Evolutionary conservation across 2,888 invertebrate species (phyloP).

Genomic region (Pammene aurita): DNA sequence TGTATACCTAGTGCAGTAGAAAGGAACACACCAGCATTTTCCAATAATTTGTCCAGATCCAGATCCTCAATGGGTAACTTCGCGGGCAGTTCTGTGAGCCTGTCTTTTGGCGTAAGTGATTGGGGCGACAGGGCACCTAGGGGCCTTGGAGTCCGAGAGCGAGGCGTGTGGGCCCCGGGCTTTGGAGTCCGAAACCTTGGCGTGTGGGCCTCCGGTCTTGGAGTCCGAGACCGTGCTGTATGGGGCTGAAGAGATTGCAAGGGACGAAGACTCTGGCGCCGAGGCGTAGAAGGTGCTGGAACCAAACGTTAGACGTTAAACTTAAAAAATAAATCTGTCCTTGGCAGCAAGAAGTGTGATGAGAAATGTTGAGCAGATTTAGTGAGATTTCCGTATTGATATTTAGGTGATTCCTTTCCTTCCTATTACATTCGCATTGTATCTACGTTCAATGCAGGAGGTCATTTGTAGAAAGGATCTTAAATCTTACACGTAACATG

Average conservation of each 20-base stretch:
- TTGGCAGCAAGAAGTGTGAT: too few species aligned
- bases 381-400: too few species aligned
- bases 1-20: too few species aligned
- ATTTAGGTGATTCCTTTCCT: too few species aligned
- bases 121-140: neutral
- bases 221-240: neutral
- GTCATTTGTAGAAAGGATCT: too few species aligned
- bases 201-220: neutral
- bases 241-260: conserved; percentile 45
- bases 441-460: too few species aligned
- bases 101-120: neutral
- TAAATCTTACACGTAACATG: neutral
- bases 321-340: too few species aligned
- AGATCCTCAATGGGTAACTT: conserved; percentile 50
- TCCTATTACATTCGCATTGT: too few species aligned
- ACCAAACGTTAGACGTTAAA: conserved; percentile 25
- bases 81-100: conserved; percentile 27
- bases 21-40: conserved; percentile 62
- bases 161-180: neutral
- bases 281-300: conserved; percentile 47
- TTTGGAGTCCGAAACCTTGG: neutral
- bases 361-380: neutral
- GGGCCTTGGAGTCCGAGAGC: neutral
- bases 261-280: conserved; percentile 52
- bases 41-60: conserved; percentile 65